Evolutionary conservation across 2,113 vertebrate genomes (phyloP), one percentile per base, ranked within the genome.

Genomic region (Rhea americana): DNA sequence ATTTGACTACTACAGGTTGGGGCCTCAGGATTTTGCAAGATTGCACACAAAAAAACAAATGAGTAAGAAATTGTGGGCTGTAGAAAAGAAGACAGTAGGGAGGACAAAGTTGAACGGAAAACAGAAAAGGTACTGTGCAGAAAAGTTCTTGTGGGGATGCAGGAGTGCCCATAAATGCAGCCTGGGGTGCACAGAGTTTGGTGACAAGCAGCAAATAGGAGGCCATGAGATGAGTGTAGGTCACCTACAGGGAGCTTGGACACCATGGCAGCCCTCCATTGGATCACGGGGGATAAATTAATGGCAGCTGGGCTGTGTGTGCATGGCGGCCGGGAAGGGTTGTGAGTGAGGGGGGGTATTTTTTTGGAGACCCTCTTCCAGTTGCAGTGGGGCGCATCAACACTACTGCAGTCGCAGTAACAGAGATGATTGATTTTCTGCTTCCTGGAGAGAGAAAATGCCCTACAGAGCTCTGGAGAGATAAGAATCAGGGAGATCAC

Each of bases 361-460:
- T 93, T 72, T 72, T 59, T 62, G 45, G n/a, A 86, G 6, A 63
- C 7, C 25, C n/a, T 79, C 13, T 90, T 20, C 51, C 79, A 32
- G 28, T 43, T 59, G 4, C 5, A 3, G 37, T 68, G 79, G 85
- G 39, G 35, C 25, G 55, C 7, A 0, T 61, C 73, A 76, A 19
- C 0, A 0, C 7, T 79, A 18, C 17, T 55, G n/a, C 0, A 1
- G 12, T 6, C 37, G 7, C 39, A 58, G 9, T 28, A 76, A 43
- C 1, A 32, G 35, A 30, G 39, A 45, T n/a, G 41, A 10, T 4
- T 65, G 21, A 17, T 90, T 81, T 72, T 61, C 56, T 92, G 24
- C 68, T 85, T 90, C 82, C 62, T 93, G 85, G 61, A 90, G 90
- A 91, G 51, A 76, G 56, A 90, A 56, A 0, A 1, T 72, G 45